Conservation (phyloP, 2,797 vertebrate species). For the Linurgus olivaceus region DNA sequence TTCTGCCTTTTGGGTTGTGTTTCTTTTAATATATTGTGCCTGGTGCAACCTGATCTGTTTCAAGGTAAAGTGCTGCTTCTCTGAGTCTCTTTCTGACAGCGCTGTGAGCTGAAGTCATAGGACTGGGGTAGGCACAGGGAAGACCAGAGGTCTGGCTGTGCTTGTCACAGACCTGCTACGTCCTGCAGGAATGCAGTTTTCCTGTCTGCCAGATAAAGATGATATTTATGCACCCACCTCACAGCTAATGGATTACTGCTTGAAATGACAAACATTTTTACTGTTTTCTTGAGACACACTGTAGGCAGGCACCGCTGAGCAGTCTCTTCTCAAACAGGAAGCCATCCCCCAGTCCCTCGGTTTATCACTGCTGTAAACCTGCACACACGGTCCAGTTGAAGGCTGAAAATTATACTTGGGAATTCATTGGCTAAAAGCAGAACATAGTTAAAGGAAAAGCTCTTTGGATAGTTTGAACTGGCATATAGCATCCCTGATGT, state of each 20-base stretch:
- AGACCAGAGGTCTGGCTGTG: not conserved
- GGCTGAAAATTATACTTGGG: not conserved
- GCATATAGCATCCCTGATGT: not conserved
- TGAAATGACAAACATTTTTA: not conserved
- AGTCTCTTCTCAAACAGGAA: not conserved
- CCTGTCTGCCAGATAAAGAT: not conserved
- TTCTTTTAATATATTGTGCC: not conserved
- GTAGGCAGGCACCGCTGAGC: not conserved
- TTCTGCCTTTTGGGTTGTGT: not conserved
- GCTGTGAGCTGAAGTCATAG: not conserved
- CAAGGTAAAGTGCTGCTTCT: conserved; percentile 4
- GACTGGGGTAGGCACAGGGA: not conserved
- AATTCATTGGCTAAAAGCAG: not conserved
- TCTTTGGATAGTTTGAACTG: not conserved
- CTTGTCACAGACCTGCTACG: not conserved
- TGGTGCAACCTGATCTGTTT: not conserved
- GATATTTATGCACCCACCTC: not conserved
- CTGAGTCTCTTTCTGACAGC: not conserved
- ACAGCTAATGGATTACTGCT: not conserved
- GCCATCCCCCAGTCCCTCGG: not conserved
- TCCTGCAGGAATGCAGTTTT: not conserved
- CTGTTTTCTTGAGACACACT: not conserved
- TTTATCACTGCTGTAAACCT: not conserved
- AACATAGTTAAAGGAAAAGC: not conserved
- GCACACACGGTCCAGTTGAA: not conserved